phyloP scores from a whole-genome alignment of 2,888 invertebrate genomes.

The Eupithecia abbreviata region DNA sequence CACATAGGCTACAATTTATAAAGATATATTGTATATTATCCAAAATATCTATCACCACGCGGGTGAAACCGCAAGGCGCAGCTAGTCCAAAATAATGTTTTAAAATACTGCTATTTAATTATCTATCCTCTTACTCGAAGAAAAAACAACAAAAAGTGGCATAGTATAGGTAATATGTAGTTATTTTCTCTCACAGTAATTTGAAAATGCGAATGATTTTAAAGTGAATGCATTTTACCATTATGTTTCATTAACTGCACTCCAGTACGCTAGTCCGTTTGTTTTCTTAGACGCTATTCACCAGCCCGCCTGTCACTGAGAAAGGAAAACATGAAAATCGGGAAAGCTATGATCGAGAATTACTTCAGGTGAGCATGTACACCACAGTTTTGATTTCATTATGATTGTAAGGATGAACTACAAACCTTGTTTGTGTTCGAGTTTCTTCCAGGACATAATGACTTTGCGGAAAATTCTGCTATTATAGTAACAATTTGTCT shows the following conservation, averaged over 20 bases:
- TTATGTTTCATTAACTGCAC: constrained; percentile 47
- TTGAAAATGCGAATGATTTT: constrained; percentile 22
- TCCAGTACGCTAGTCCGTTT: constrained; percentile 73
- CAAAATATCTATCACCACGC: too few relatives aligned
- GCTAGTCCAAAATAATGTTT: neutral
- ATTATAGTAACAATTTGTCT: too few relatives aligned
- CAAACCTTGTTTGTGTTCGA: too few relatives aligned
- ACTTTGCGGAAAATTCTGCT: too few relatives aligned
- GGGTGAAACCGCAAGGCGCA: too few relatives aligned
- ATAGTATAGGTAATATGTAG: neutral
- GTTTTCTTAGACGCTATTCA: constrained; percentile 91
- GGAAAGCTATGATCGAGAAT: constrained; percentile 91
- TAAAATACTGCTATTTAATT: neutral
- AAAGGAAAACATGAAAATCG: constrained; percentile 91
- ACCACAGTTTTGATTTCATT: neutral
- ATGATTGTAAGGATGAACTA: too few relatives aligned
- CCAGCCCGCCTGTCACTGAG: constrained; percentile 92
- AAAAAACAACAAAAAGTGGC: neutral
- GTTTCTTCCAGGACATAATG: too few relatives aligned
- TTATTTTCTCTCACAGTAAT: neutral
- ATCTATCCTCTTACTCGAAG: neutral
- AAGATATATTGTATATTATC: too few relatives aligned
- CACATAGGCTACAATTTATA: too few relatives aligned
- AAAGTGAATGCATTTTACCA: constrained; percentile 39
- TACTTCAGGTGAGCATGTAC: constrained; percentile 88